A percentile compares a stretch with the other conserved stretches of the same genome.
phyloP scores from a whole-genome alignment of 2,797 vertebrate genomes.

The Crossoptilon crossoptilon region DNA sequence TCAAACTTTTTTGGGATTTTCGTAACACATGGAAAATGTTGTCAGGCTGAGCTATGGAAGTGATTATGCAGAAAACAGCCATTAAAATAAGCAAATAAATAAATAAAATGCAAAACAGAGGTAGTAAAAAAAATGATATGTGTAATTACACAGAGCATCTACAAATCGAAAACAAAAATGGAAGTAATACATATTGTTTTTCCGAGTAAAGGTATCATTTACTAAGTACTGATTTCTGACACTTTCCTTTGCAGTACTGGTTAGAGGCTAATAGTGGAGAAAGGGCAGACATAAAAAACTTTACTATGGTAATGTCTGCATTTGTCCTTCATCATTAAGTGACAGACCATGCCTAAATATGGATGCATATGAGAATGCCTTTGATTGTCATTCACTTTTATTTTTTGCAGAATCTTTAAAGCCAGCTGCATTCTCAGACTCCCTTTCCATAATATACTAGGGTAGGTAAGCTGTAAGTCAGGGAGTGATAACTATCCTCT shows the following conservation, averaged over 20 bases:
- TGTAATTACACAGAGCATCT: not conserved
- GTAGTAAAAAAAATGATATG: not conserved
- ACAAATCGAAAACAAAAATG: not conserved
- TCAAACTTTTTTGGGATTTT: not conserved
- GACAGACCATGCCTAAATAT: not conserved
- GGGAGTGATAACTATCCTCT: not conserved
- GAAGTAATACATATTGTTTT: not conserved
- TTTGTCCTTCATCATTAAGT: not conserved
- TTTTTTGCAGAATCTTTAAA: not conserved
- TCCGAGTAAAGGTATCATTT: not conserved
- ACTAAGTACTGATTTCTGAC: not conserved
- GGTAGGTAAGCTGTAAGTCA: not conserved
- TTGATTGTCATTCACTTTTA: not conserved
- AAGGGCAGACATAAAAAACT: not conserved
- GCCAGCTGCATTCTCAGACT: not conserved
- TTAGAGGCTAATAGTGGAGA: not conserved
- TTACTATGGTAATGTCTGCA: not conserved
- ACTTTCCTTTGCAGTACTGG: not conserved
- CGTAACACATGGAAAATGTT: not conserved
- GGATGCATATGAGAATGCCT: not conserved
- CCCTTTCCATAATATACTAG: not conserved
- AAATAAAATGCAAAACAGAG: no score
- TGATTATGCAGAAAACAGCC: accelerated
- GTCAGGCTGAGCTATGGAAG: not conserved
- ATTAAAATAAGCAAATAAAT: no score